phyloP scores from a whole-genome alignment of 2,888 invertebrate genomes.

The Acrobasis repandana region DNA sequence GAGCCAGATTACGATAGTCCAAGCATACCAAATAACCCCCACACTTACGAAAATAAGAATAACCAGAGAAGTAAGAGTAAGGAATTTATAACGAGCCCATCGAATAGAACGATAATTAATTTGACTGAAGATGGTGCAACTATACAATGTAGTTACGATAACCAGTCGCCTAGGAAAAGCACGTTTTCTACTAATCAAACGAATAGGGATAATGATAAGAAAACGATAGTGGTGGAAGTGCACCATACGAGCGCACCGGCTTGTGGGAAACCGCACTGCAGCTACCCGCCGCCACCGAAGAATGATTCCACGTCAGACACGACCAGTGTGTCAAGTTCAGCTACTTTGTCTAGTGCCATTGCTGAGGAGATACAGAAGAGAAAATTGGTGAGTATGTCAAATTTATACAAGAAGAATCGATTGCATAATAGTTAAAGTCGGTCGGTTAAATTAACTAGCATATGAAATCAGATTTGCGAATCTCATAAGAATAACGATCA shows the following conservation, averaged over 20 bases:
- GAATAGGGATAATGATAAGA: slow-evolving; percentile 73
- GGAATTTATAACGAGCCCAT: slow-evolving; percentile 67
- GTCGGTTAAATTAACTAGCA: background rate
- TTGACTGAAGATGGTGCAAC: slow-evolving; percentile 88
- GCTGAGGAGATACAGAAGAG: slow-evolving; percentile 75
- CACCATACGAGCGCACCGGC: slow-evolving; percentile 75
- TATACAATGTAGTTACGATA: slow-evolving; percentile 85
- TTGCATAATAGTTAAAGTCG: background rate
- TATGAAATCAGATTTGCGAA: background rate
- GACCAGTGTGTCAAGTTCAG: slow-evolving; percentile 64
- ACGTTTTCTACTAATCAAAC: slow-evolving; percentile 57
- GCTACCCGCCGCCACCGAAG: slow-evolving; percentile 57
- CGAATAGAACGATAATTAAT: slow-evolving; percentile 89
- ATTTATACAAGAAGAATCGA: background rate
- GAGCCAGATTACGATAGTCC: slow-evolving; percentile 76
- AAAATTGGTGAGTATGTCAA: slow-evolving; percentile 56
- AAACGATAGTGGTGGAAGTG: slow-evolving; percentile 90
- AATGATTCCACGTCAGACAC: slow-evolving; percentile 58
- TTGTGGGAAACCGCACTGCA: slow-evolving; percentile 61
- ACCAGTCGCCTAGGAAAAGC: slow-evolving; percentile 67
- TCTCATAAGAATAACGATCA: background rate
- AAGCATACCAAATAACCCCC: slow-evolving; percentile 77
- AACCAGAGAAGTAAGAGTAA: slow-evolving; percentile 54
- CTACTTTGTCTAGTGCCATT: slow-evolving; percentile 76
- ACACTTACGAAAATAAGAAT: slow-evolving; percentile 69